Evolutionary conservation across 2,888 invertebrate species (phyloP).

Genomic region (Lasioglossum figueresi): DNA sequence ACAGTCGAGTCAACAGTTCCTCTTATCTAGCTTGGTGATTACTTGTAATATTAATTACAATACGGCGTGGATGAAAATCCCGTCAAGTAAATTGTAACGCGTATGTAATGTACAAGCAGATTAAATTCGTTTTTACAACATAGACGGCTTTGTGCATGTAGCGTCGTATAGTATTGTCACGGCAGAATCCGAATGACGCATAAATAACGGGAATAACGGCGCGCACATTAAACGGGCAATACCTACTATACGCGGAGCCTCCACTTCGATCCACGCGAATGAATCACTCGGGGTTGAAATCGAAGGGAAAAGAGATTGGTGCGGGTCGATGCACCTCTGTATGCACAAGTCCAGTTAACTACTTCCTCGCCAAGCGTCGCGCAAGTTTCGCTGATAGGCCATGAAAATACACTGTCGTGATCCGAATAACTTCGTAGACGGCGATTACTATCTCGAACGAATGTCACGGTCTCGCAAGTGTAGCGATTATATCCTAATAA

Average conservation of each 20-base stretch:
- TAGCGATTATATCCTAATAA: slow-evolving; percentile 36
- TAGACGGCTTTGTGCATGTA: neutral
- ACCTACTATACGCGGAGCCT: neutral
- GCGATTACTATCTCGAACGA: slow-evolving; percentile 30
- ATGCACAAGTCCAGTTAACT: slow-evolving; percentile 18
- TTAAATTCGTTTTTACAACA: neutral
- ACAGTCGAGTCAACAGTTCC: too few relatives aligned
- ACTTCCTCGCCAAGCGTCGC: slow-evolving; percentile 41
- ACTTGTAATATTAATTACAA: too few relatives aligned
- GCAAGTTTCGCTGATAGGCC: slow-evolving; percentile 40
- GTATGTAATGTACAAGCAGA: too few relatives aligned
- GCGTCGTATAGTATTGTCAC: neutral
- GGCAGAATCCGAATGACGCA: neutral
- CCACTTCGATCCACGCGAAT: slow-evolving; percentile 25
- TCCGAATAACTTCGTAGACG: slow-evolving; percentile 37
- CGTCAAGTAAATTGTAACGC: too few relatives aligned
- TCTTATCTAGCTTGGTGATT: too few relatives aligned
- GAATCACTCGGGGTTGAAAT: slow-evolving; percentile 50
- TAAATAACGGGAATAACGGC: neutral
- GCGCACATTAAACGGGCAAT: neutral
- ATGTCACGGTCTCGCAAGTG: slow-evolving; percentile 25
- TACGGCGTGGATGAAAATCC: too few relatives aligned
- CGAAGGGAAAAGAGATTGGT: slow-evolving; percentile 22
- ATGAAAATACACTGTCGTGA: slow-evolving; percentile 37
- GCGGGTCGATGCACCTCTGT: slow-evolving; percentile 57